Conservation (phyloP, 92 coral and sea anemone genomes). For the Anthopleura xanthogrammica region DNA sequence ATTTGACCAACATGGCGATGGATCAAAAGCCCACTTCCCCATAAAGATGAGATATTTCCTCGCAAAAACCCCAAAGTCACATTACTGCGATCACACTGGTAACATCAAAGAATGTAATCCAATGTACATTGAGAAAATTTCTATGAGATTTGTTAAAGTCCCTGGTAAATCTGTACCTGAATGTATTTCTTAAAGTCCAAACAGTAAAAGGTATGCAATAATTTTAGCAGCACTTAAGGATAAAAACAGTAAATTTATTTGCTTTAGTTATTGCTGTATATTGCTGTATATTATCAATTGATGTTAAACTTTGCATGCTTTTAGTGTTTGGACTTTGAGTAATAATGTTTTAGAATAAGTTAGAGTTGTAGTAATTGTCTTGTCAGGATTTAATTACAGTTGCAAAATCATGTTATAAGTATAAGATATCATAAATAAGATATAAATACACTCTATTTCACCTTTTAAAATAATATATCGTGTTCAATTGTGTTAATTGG, state of each 20-base stretch:
- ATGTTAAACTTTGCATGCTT: constrained; percentile 14
- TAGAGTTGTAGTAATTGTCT: not conserved
- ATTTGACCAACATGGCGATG: constrained; percentile 58
- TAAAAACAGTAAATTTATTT: constrained; percentile 19
- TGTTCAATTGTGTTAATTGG: not conserved
- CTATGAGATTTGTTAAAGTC: constrained; percentile 19
- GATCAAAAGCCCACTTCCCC: constrained; percentile 51
- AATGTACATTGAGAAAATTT: constrained; percentile 19
- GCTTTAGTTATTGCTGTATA: not conserved
- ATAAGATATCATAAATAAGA: not conserved
- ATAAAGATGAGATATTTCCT: constrained; percentile 37
- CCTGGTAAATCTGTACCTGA: constrained; percentile 20
- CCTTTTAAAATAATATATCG: not conserved
- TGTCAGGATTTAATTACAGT: not conserved
- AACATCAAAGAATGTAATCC: constrained; percentile 30
- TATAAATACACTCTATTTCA: not conserved
- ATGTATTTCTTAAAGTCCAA: not conserved
- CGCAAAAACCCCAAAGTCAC: constrained; percentile 26
- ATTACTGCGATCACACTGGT: constrained; percentile 27
- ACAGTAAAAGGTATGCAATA: constrained; percentile 18
- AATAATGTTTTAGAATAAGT: too few species aligned
- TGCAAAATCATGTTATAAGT: not conserved
- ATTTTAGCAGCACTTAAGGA: constrained; percentile 17
- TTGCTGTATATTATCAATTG: too few species aligned
- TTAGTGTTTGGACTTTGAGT: not conserved